Base-by-base conservation (phyloP, 2,113 vertebrate species). In the Menura novaehollandiae region DNA sequence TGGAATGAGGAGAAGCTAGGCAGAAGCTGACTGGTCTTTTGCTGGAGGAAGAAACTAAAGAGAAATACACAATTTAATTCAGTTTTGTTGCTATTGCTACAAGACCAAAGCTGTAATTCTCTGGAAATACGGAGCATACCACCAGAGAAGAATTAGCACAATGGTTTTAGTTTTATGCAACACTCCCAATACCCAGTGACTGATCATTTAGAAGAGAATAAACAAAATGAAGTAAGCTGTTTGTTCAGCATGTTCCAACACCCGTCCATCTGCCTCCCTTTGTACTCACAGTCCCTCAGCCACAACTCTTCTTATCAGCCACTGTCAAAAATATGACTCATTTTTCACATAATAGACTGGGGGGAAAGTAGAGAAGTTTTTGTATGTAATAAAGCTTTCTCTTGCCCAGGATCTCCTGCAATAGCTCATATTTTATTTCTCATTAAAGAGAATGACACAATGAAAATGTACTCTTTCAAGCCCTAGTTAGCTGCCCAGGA, bases 241-340 rank as follows among this genome's bases (percentile, higher is more conserved):
- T 97, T 97, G 91, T 93, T 96, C 90, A 96, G 88, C 93, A 53
- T 93, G 82, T 96, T 91, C 90, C 52, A 96, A 55, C 92, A 88
- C 79, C 41, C 35, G 0, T 87, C 85, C 90, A 87, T 93, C 96
- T 96, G 96, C 83, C 72, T 96, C 49, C 52, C 49, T 95, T 95
- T 95, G 93, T 96, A 78, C 56, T 91, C 11, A 4, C 55, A 91
- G 73, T 84, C 76, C 60, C 35, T 81, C 85, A 94, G 83, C n/a
- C 82, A 86, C 92, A 96, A 92, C 93, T 94, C 95, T 88, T 74
- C 90, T 94, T 91, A 86, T 86, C 60, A 8, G 5, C 37, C 53
- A 74, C 72, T 84, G 68, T 94, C 90, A 93, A 94, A 95, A 93
- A 80, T 46, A 87, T 94, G 95, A 97, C 79, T 96, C 95, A 96